These are phyloP conservation scores for Dasyornis broadbenti DNA, from an alignment of 2,113 vertebrate species.

Conservation along the genomic window DNA sequence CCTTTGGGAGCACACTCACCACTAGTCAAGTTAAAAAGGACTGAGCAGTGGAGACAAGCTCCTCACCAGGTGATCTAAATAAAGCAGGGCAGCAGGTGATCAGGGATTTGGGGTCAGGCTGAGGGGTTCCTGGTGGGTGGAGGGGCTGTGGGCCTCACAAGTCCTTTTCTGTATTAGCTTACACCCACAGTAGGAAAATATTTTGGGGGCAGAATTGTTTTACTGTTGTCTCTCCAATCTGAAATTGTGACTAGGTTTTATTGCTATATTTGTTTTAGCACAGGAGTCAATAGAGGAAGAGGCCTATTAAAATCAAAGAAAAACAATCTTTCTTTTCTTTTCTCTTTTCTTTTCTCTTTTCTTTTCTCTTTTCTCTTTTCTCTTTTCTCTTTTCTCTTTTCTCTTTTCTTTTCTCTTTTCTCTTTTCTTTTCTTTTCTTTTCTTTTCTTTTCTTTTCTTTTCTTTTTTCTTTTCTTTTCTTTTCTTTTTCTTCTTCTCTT, in stretches of 20 bases:
- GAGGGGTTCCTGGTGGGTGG: background rate
- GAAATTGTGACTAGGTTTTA: background rate
- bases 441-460: background rate
- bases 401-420: too few relatives aligned
- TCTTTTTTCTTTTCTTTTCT: accelerated
- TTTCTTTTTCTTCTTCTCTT: accelerated
- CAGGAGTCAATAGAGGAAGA: background rate
- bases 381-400: background rate
- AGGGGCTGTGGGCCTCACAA: background rate
- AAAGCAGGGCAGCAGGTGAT: background rate
- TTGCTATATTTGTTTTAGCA: background rate
- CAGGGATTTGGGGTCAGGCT: background rate
- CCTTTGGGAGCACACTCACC: background rate
- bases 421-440: background rate
- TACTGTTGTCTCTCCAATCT: background rate
- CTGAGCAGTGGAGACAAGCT: background rate
- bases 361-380: too few relatives aligned
- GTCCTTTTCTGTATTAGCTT: background rate
- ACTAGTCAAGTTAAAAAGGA: background rate
- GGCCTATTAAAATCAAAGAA: background rate
- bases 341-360: accelerated
- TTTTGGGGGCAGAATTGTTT: background rate
- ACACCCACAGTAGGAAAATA: background rate
- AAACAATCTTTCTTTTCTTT: background rate
- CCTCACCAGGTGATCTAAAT: background rate